phyloP scores from a whole-genome alignment of 2,797 vertebrate genomes.

The Danio albolineatus region DNA sequence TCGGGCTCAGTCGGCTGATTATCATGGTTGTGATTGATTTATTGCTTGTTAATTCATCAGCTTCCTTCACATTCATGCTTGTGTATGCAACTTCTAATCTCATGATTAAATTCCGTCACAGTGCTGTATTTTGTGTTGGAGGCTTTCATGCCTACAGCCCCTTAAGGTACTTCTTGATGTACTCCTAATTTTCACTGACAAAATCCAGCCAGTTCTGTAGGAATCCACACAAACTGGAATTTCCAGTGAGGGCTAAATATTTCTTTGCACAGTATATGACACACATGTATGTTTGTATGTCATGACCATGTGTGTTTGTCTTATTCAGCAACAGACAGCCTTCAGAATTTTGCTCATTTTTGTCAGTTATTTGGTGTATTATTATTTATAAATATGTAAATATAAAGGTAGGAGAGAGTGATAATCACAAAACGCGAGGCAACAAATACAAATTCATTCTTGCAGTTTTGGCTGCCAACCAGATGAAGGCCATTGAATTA shows the following conservation, averaged over 20 bases:
- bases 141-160: not conserved
- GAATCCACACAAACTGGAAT: not conserved
- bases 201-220: not conserved
- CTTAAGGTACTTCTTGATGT: not conserved
- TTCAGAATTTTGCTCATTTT: not conserved
- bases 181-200: not conserved
- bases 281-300: not conserved
- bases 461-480: slow-evolving; percentile 11
- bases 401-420: not conserved
- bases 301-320: not conserved
- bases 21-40: slow-evolving; percentile 13
- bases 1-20: slow-evolving; percentile 12
- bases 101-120: not conserved
- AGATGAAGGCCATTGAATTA: slow-evolving; percentile 35
- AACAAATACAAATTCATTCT: slow-evolving; percentile 4
- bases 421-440: not conserved
- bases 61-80: not conserved
- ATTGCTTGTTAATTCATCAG: slow-evolving; percentile 22
- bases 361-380: not conserved
- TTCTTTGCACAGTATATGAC: not conserved
- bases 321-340: not conserved
- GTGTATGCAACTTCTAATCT: not conserved
- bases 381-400: not conserved
- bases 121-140: not conserved
- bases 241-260: not conserved